These are phyloP conservation scores for Polyergus mexicanus DNA, from an alignment of 1,140 invertebrate genomes.

Conservation along the genomic window DNA sequence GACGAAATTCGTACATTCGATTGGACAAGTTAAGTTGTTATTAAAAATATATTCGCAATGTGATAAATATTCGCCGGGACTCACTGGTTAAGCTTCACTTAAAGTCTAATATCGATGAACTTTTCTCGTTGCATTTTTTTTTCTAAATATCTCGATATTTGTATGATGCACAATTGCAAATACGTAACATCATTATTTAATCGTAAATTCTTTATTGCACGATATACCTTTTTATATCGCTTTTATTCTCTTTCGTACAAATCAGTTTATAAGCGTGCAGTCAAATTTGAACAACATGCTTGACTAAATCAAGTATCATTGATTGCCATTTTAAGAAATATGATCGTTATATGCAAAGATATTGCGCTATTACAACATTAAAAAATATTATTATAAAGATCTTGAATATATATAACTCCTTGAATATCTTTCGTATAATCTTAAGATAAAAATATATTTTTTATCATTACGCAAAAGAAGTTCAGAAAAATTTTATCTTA, in stretches of 20 bases:
- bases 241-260: too few relatives aligned
- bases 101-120: background rate
- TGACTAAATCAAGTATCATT: background rate
- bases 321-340: background rate
- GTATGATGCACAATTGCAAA: background rate
- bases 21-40: constrained; percentile 66
- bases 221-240: too few relatives aligned
- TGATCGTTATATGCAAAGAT: background rate
- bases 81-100: constrained; percentile 22
- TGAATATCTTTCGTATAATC: too few relatives aligned
- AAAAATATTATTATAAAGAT: background rate
- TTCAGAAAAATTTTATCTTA: background rate
- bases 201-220: background rate
- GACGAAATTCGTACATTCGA: constrained; percentile 40
- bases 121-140: background rate
- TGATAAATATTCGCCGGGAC: constrained; percentile 27
- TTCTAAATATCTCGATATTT: constrained; percentile 1
- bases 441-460: background rate
- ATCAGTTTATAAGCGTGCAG: background rate
- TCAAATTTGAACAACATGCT: background rate
- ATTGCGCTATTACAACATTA: background rate
- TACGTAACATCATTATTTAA: background rate
- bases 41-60: constrained; percentile 63
- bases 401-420: background rate
- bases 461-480: background rate